Evolutionary conservation across 2,797 vertebrate genomes (phyloP).

Genomic region (Acipenser oxyrinchus): DNA sequence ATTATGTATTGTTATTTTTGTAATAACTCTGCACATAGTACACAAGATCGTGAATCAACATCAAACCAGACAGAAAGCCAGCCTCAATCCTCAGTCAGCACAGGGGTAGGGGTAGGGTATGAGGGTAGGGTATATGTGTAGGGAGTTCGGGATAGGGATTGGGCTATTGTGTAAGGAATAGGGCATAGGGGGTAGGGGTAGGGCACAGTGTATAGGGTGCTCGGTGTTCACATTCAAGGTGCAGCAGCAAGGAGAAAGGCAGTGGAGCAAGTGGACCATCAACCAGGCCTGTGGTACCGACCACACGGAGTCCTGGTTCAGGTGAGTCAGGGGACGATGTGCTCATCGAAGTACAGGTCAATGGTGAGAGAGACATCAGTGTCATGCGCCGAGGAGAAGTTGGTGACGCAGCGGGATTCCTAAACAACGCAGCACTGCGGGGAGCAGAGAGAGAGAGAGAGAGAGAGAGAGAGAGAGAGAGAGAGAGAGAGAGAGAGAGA

Average conservation of each 20-base stretch:
- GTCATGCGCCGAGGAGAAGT: constrained; percentile 91
- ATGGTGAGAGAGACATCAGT: constrained; percentile 87
- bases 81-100: too few relatives aligned
- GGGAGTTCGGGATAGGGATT: too few relatives aligned
- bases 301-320: constrained; percentile 87
- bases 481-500: not conserved
- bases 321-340: constrained; percentile 67
- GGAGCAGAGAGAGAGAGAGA: not conserved
- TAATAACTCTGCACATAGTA: not conserved
- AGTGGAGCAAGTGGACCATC: constrained; percentile 12
- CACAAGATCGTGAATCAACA: too few relatives aligned
- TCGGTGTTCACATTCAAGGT: not conserved
- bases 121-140: not conserved
- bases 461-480: not conserved
- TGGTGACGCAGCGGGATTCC: constrained; percentile 85
- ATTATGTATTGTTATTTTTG: too few relatives aligned
- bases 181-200: too few relatives aligned
- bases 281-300: constrained; percentile 31
- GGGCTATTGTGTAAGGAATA: too few relatives aligned
- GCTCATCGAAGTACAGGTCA: constrained; percentile 81
- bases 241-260: not conserved
- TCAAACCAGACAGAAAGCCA: too few relatives aligned
- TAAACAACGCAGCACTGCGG: constrained; percentile 76
- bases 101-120: not conserved
- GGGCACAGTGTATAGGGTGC: too few relatives aligned